Percentiles rank a stretch among this genome's conserved stretches.
These are phyloP conservation scores for Neomorphus geoffroyi DNA, from an alignment of 2,797 vertebrate genomes.

Conservation along the genomic window DNA sequence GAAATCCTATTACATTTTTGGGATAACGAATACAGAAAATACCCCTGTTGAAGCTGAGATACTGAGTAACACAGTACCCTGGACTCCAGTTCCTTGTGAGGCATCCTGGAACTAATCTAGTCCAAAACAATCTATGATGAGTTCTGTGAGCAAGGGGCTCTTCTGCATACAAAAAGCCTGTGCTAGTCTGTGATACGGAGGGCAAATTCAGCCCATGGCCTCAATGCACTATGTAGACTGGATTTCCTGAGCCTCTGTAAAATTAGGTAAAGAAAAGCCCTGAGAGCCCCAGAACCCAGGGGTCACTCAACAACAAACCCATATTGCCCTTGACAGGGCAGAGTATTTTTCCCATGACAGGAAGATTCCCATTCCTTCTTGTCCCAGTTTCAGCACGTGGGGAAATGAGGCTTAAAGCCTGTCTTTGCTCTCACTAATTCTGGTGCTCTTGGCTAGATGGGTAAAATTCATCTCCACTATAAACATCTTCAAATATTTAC, in stretches of 20 bases:
- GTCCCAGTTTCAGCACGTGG: neutral
- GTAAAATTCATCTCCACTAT: conserved; percentile 56
- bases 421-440: neutral
- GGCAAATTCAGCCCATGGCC: neutral
- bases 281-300: neutral
- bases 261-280: neutral
- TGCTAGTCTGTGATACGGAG: neutral
- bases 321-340: neutral
- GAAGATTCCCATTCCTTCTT: neutral
- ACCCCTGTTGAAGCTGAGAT: neutral
- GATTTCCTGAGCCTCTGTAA: neutral
- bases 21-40: neutral
- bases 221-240: neutral
- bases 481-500: conserved; percentile 72
- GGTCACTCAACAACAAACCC: neutral
- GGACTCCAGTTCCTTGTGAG: neutral
- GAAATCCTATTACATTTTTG: neutral
- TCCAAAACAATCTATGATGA: neutral
- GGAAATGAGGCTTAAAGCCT: neutral
- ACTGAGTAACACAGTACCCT: rapidly evolving
- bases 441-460: neutral
- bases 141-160: neutral
- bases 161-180: neutral
- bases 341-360: neutral
- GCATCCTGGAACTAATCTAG: neutral